Conservation (phyloP, 2,797 vertebrate genomes). For the Sebastes baramenuke region DNA sequence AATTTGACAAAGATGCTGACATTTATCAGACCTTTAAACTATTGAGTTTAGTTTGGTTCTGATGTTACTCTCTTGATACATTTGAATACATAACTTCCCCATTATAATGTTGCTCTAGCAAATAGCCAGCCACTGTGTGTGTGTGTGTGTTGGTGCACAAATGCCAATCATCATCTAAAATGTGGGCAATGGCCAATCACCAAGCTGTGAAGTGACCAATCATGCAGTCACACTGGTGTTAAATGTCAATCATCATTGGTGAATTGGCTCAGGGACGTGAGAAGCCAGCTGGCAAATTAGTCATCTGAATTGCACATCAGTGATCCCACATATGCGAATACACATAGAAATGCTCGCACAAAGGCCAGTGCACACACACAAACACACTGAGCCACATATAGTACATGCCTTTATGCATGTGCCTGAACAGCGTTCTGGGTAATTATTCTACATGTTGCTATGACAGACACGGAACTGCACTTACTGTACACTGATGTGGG, state of each 20-base stretch:
- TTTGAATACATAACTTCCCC: slow-evolving; percentile 1
- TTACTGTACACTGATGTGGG: neutral
- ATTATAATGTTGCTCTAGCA: neutral
- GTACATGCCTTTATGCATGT: neutral
- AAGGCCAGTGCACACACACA: neutral
- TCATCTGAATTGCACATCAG: slow-evolving; percentile 62
- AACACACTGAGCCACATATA: neutral
- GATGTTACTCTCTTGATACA: neutral
- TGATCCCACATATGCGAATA: slow-evolving; percentile 18
- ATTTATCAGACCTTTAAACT: neutral
- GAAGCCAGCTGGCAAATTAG: slow-evolving; percentile 70
- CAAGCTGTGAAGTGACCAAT: slow-evolving; percentile 70
- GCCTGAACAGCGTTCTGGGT: neutral
- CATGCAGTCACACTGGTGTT: slow-evolving; percentile 61
- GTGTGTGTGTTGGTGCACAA: slow-evolving; percentile 10
- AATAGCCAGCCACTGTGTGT: neutral
- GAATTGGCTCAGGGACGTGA: slow-evolving; percentile 44
- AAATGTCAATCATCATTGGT: slow-evolving; percentile 67
- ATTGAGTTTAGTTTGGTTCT: neutral
- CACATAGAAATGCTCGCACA: slow-evolving; percentile 12
- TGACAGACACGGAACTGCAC: slow-evolving; percentile 1
- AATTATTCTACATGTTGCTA: neutral
- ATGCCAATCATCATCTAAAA: slow-evolving; percentile 40
- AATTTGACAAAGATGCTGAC: neutral
- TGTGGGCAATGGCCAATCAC: slow-evolving; percentile 49